These are phyloP conservation scores for Bombylius discolor DNA, from an alignment of 2,888 invertebrate species.

Conservation along the genomic window DNA sequence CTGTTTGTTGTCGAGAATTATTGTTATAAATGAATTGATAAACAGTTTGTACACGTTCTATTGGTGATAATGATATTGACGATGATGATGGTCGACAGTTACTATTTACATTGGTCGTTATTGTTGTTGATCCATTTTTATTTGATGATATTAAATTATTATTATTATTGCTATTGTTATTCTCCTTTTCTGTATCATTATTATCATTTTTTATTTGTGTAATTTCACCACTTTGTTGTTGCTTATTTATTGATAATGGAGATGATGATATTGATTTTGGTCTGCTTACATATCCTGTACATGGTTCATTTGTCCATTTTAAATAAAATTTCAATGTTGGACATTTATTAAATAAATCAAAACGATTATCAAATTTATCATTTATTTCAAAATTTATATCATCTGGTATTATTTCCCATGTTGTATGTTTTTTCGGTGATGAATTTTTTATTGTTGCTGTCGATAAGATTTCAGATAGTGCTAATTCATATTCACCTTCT, in stretches of 20 bases:
- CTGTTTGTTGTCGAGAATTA: conserved; percentile 88
- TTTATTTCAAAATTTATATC: conserved; percentile 36
- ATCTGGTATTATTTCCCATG: conserved; percentile 48
- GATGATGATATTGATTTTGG: conserved; percentile 39
- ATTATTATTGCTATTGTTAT: conserved; percentile 22
- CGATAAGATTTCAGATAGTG: conserved; percentile 57
- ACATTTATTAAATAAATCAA: conserved; percentile 64
- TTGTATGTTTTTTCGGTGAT: conserved; percentile 58
- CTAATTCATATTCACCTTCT: conserved; percentile 83
- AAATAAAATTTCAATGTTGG: conserved; percentile 76
- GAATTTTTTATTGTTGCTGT: conserved; percentile 33
- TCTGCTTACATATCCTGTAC: conserved; percentile 51
- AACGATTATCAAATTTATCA: conserved; percentile 38
- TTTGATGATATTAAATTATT: conserved; percentile 13
- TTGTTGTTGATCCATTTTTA: neutral
- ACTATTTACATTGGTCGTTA: neutral
- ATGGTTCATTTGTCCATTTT: conserved; percentile 66
- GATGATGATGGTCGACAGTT: neutral
- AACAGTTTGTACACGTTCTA: conserved; percentile 62
- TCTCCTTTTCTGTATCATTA: conserved; percentile 30
- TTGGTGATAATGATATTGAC: neutral
- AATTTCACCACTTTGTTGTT: conserved; percentile 17
- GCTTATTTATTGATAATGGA: conserved; percentile 6
- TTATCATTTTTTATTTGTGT: conserved; percentile 13
- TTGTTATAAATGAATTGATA: conserved; percentile 95